Evolutionary conservation across 35 echinoderm and acorn worm genomes (phyloP).

Genomic region (Hemicentrotus pulcherrimus): DNA sequence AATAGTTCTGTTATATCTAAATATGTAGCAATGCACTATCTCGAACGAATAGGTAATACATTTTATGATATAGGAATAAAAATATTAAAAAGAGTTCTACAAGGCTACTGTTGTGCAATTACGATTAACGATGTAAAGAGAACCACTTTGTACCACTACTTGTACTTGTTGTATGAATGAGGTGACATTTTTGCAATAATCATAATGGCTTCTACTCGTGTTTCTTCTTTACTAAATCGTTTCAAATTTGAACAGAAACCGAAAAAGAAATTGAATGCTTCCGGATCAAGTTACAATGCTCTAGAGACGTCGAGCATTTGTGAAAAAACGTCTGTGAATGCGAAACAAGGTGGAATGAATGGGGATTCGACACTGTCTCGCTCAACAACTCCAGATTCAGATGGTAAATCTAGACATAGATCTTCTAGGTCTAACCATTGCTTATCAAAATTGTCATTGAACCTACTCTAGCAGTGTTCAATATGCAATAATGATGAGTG

Average conservation of each 20-base stretch:
- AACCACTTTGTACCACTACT: too few relatives aligned
- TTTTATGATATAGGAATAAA: not conserved
- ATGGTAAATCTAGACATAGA: not conserved
- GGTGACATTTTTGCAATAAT: not conserved
- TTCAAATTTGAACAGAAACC: conserved; percentile 39
- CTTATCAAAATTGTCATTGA: not conserved
- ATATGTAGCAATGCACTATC: too few relatives aligned
- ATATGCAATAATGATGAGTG: not conserved
- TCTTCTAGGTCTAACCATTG: not conserved
- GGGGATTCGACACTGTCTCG: not conserved
- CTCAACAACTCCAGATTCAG: not conserved
- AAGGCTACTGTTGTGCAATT: not conserved
- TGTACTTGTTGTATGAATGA: not conserved
- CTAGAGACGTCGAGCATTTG: not conserved
- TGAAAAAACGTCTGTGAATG: not conserved
- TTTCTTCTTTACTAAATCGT: conserved; percentile 38
- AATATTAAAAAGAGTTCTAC: not conserved
- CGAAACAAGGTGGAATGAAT: not conserved
- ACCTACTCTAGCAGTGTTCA: not conserved
- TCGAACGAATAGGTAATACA: too few relatives aligned
- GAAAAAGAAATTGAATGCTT: not conserved
- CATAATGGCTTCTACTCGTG: conserved; percentile 1
- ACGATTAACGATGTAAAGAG: not conserved
- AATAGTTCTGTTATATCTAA: too few relatives aligned
- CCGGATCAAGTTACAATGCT: not conserved